Conservation (phyloP, 2,113 vertebrate genomes). For the Nothobranchius kuhntae region DNA sequence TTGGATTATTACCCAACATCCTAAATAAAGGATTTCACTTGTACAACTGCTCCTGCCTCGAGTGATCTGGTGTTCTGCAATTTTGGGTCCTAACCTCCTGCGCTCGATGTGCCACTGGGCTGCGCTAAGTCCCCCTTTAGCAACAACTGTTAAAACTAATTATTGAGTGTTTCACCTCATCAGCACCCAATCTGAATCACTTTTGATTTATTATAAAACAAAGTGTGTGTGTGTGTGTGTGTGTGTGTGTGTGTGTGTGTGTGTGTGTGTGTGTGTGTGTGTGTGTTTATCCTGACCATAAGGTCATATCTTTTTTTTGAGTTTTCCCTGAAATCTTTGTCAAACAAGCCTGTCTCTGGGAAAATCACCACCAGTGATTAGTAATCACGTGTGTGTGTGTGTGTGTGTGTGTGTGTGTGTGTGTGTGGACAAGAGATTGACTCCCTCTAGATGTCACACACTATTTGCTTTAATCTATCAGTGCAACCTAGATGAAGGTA, state of each 20-base stretch:
- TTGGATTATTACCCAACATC: too few relatives aligned
- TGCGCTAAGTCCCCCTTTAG: too few relatives aligned
- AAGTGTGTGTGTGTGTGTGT: background rate
- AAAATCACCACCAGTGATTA: slow-evolving; percentile 6
- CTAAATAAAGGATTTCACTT: too few relatives aligned
- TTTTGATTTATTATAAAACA: too few relatives aligned
- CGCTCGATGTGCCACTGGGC: too few relatives aligned
- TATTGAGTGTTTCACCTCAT: too few relatives aligned
- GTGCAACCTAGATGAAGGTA: slow-evolving; percentile 47
- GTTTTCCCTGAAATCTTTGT: slow-evolving; percentile 25
- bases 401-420: slow-evolving; percentile 12
- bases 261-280: slow-evolving; percentile 14
- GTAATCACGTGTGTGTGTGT: slow-evolving; percentile 6
- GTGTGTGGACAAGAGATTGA: slow-evolving; percentile 39
- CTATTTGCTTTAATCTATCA: slow-evolving; percentile 66
- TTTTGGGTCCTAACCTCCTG: too few relatives aligned
- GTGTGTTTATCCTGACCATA: slow-evolving; percentile 8
- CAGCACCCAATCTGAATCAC: too few relatives aligned
- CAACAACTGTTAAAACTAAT: too few relatives aligned
- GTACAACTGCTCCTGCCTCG: too few relatives aligned
- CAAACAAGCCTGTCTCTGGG: slow-evolving; percentile 41
- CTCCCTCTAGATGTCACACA: slow-evolving; percentile 37
- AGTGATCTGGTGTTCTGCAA: too few relatives aligned
- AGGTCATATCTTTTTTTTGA: slow-evolving; percentile 18
- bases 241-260: slow-evolving; percentile 19